These are phyloP conservation scores for Pica pica DNA, from an alignment of 2,113 vertebrate genomes.

Conservation along the genomic window DNA sequence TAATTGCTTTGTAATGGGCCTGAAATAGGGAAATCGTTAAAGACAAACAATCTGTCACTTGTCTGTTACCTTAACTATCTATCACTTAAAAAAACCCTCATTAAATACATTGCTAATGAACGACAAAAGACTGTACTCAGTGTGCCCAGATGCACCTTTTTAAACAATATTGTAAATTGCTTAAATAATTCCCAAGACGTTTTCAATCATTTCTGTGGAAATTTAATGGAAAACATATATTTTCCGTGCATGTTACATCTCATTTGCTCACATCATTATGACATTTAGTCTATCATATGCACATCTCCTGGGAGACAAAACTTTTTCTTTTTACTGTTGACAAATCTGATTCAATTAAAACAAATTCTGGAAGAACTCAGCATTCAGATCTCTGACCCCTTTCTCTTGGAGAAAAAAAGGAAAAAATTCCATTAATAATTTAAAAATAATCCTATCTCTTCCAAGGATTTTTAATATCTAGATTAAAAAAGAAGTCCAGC, in stretches of 20 bases:
- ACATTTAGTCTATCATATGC: slow-evolving; percentile 67
- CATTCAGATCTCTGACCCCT: background rate
- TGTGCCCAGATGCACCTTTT: slow-evolving; percentile 71
- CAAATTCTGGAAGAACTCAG: background rate
- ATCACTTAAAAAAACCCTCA: slow-evolving; percentile 84
- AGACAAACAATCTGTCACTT: slow-evolving; percentile 91
- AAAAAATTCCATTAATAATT: background rate
- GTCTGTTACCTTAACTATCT: slow-evolving; percentile 88
- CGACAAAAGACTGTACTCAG: slow-evolving; percentile 76
- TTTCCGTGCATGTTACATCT: slow-evolving; percentile 64
- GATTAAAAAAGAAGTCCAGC: background rate
- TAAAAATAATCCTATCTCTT: background rate
- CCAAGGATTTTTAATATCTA: background rate
- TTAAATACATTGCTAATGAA: slow-evolving; percentile 90
- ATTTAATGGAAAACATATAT: slow-evolving; percentile 69
- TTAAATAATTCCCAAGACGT: slow-evolving; percentile 74
- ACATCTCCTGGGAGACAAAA: slow-evolving; percentile 57
- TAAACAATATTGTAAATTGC: slow-evolving; percentile 72
- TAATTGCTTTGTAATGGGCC: slow-evolving; percentile 89
- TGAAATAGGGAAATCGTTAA: slow-evolving; percentile 86
- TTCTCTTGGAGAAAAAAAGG: background rate
- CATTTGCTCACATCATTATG: slow-evolving; percentile 71
- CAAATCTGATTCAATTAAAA: background rate
- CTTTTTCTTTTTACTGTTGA: slow-evolving; percentile 37
- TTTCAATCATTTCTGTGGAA: slow-evolving; percentile 67